Evolutionary conservation across 2,797 vertebrate genomes (phyloP).

Genomic region (Galago senegalensis): DNA sequence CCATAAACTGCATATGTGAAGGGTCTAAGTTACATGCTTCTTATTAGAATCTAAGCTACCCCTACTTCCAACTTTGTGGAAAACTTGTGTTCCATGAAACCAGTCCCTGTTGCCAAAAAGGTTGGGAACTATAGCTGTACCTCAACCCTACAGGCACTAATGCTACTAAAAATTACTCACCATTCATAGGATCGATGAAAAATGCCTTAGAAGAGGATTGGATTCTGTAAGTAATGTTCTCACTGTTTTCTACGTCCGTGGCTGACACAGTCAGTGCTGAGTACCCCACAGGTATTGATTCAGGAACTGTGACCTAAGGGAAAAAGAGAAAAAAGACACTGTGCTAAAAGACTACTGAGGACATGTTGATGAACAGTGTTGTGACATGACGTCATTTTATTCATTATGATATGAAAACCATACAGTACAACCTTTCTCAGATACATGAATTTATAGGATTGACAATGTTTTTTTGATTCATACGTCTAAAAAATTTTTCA

Average conservation of each 20-base stretch:
- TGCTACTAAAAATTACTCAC: slow-evolving; percentile 88
- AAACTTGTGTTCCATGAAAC: no score
- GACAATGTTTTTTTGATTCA: background rate
- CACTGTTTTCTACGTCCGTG: slow-evolving; percentile 91
- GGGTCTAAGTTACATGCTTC: no score
- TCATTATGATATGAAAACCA: slow-evolving; percentile 37
- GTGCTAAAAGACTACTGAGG: background rate
- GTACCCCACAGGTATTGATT: slow-evolving; percentile 87
- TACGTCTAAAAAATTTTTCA: no score
- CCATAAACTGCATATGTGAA: no score
- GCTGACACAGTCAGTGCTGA: slow-evolving; percentile 92
- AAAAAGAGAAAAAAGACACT: slow-evolving; percentile 26
- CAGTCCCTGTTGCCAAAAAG: no score
- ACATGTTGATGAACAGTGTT: background rate
- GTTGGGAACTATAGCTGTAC: background rate
- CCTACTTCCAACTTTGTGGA: no score
- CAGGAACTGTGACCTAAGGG: slow-evolving; percentile 92
- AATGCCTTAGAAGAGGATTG: slow-evolving; percentile 92
- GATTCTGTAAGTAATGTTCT: slow-evolving; percentile 93
- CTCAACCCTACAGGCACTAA: background rate
- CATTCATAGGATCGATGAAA: slow-evolving; percentile 92
- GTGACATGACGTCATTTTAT: background rate
- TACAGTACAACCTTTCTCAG: slow-evolving; percentile 1
- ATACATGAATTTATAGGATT: background rate
- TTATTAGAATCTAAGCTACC: no score